Percentiles rank a stretch among this genome's conserved stretches.
Evolutionary conservation across 2,888 invertebrate genomes (phyloP).

Genomic region (Parnassius apollo): DNA sequence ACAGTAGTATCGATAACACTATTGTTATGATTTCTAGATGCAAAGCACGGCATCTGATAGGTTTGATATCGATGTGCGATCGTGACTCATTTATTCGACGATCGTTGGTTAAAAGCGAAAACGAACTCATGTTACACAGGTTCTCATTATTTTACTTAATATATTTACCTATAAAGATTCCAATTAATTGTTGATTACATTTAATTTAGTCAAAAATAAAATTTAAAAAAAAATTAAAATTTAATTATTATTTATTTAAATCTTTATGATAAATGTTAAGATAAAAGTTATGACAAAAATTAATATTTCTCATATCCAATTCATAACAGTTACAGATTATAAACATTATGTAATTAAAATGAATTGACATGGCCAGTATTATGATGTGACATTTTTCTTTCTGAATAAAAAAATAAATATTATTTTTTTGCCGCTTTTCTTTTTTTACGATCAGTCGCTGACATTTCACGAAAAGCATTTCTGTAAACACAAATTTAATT

Average conservation of each 20-base stretch:
- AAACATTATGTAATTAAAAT: background rate
- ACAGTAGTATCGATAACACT: background rate
- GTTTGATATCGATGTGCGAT: slow-evolving; percentile 5
- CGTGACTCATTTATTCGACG: background rate
- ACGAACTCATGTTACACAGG: too few relatives aligned
- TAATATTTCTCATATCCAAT: too few relatives aligned
- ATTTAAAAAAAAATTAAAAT: too few relatives aligned
- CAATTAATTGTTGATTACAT: too few relatives aligned
- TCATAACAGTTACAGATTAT: background rate
- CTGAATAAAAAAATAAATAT: slow-evolving; percentile 30
- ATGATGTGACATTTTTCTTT: slow-evolving; percentile 10
- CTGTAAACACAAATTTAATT: background rate
- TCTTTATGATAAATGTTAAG: background rate
- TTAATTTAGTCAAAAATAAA: too few relatives aligned
- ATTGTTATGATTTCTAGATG: background rate
- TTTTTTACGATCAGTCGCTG: slow-evolving; percentile 29
- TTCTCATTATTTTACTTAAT: too few relatives aligned
- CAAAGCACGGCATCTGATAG: too few relatives aligned
- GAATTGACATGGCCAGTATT: slow-evolving; percentile 13
- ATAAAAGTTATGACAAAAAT: too few relatives aligned
- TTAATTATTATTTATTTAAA: background rate
- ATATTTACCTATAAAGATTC: too few relatives aligned
- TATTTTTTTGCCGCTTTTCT: slow-evolving; percentile 31
- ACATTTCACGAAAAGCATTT: slow-evolving; percentile 25
- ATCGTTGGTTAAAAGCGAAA: too few relatives aligned